Conservation (phyloP, 2,113 vertebrate species). For the Mormyrus lacerda region DNA sequence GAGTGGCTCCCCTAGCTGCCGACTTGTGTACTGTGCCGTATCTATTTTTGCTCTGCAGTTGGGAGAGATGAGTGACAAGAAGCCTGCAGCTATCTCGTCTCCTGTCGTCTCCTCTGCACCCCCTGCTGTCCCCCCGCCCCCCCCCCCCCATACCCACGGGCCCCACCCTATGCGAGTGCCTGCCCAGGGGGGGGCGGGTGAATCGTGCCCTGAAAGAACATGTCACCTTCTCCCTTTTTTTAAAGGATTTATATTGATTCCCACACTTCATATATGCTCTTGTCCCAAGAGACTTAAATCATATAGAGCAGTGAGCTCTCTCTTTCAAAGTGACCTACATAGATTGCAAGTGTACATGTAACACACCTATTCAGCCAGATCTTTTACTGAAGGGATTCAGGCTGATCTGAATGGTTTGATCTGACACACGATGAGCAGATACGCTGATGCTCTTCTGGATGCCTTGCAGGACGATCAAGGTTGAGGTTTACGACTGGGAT, state of each 20-base stretch:
- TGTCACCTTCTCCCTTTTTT: slow-evolving; percentile 15
- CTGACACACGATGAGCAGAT: background rate
- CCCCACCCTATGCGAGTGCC: background rate
- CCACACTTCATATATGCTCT: background rate
- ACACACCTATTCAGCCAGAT: background rate
- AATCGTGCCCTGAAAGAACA: slow-evolving; percentile 42
- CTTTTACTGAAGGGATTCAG: background rate
- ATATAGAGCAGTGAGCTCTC: background rate
- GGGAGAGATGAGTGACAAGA: slow-evolving; percentile 33
- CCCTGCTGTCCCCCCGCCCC: too few species aligned
- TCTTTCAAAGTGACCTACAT: background rate
- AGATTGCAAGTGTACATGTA: background rate
- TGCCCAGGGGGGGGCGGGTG: slow-evolving; percentile 23
- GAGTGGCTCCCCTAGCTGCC: slow-evolving; percentile 1
- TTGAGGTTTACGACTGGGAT: slow-evolving; percentile 94
- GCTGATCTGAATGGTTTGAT: background rate
- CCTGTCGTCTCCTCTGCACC: background rate
- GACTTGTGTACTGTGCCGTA: background rate
- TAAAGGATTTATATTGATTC: background rate
- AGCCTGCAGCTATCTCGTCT: slow-evolving; percentile 21
- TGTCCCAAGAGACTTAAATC: background rate
- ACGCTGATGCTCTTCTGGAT: background rate
- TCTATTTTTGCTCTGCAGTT: slow-evolving; percentile 32
- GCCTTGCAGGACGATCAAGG: slow-evolving; percentile 80
- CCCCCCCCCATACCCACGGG: background rate